A percentile compares a stretch with the other conserved stretches of the same genome.
Evolutionary conservation across 1,140 invertebrate genomes (phyloP).

Genomic region (roundworm (Caenorhabditis elegans)): WBcel235 BX284604.4:11328501-11329000

Average conservation of each 20-base stretch:
- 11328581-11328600: conserved; percentile 97
- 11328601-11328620: conserved; percentile 67
- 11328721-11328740: conserved; percentile 85
- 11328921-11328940: conserved; percentile 16
- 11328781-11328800: conserved; percentile 50
- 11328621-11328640: background rate
- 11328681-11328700: conserved; percentile 78
- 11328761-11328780: conserved; percentile 59
- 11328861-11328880: background rate
- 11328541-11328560: conserved; percentile 82
- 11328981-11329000: background rate
- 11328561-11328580: conserved; percentile 81
- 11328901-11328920: conserved; percentile 2
- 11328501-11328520: conserved; percentile 87
- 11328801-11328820: background rate
- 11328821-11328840: background rate
- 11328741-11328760: conserved; percentile 62
- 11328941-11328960: background rate
- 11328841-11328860: too few relatives aligned
- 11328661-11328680: conserved; percentile 85
- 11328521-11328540: conserved; percentile 88
- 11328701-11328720: conserved; percentile 99
- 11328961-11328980: conserved; percentile 13
- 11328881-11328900: background rate
- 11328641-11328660: conserved; percentile 68